Percentiles rank a stretch among this genome's conserved stretches.
These are phyloP conservation scores for Collichthys lucidus DNA, from an alignment of 2,113 vertebrate genomes.

Conservation along the genomic window DNA sequence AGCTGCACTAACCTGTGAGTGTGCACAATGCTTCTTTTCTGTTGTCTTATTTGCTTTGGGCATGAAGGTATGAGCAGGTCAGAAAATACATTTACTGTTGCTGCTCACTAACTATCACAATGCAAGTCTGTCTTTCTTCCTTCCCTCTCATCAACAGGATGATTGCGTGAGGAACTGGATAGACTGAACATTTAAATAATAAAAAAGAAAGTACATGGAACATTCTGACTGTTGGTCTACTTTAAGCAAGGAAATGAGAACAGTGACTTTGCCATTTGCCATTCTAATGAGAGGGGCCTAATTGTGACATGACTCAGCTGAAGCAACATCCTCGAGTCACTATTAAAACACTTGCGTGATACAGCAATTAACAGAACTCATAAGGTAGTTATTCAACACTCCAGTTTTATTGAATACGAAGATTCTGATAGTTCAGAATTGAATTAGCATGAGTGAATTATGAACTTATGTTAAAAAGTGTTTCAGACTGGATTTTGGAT, in stretches of 20 bases:
- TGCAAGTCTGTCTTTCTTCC: slow-evolving; percentile 7
- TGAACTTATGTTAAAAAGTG: slow-evolving; percentile 13
- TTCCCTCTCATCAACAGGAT: slow-evolving; percentile 8
- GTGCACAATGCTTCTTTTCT: slow-evolving; percentile 46
- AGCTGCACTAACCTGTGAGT: slow-evolving; percentile 49
- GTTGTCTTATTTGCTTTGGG: slow-evolving; percentile 65
- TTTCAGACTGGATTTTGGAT: slow-evolving; percentile 54
- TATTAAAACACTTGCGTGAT: neutral
- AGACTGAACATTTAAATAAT: neutral
- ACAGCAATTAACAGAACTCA: neutral
- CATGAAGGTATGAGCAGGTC: slow-evolving; percentile 42
- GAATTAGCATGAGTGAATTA: neutral
- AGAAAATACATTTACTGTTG: slow-evolving; percentile 49
- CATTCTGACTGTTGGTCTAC: neutral
- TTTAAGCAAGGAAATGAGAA: slow-evolving; percentile 2
- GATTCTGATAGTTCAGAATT: slow-evolving; percentile 22
- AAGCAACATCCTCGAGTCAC: neutral
- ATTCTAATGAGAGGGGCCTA: neutral
- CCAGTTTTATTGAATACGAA: neutral
- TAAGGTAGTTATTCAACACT: neutral
- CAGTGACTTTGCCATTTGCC: neutral
- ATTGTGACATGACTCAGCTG: neutral
- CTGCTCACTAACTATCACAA: slow-evolving; percentile 15
- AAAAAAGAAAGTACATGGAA: neutral
- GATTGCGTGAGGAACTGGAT: neutral